Evolutionary conservation across 2,888 invertebrate species (phyloP).

Genomic region (Venustoraphidia nigricollis): DNA sequence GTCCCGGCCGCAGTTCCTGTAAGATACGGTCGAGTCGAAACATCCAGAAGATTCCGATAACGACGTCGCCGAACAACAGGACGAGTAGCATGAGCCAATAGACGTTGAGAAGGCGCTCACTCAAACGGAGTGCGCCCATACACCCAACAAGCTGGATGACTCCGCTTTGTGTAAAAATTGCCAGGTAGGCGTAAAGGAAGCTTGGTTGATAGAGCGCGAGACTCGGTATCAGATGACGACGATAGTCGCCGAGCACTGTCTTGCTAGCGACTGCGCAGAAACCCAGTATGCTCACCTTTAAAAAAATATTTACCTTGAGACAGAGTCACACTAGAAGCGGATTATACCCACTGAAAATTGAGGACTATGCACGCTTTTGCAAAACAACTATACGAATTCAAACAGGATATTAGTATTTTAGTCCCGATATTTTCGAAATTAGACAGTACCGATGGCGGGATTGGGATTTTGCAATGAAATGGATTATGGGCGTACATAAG

Average conservation of each 20-base stretch:
- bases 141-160: slow-evolving; percentile 61
- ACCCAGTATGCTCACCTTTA: slow-evolving; percentile 54
- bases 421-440: too few species aligned
- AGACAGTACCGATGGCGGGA: too few species aligned
- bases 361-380: too few species aligned
- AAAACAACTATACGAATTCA: too few species aligned
- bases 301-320: too few species aligned
- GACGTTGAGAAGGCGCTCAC: slow-evolving; percentile 64
- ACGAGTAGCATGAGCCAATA: slow-evolving; percentile 70
- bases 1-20: slow-evolving; percentile 51
- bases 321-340: too few species aligned
- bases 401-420: too few species aligned
- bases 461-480: too few species aligned
- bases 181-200: slow-evolving; percentile 72
- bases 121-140: slow-evolving; percentile 63
- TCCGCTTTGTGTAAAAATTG: slow-evolving; percentile 54
- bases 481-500: too few species aligned
- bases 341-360: too few species aligned
- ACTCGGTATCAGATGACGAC: slow-evolving; percentile 55
- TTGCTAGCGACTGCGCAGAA: slow-evolving; percentile 63
- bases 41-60: slow-evolving; percentile 74
- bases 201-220: slow-evolving; percentile 64
- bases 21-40: slow-evolving; percentile 63
- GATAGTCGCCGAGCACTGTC: slow-evolving; percentile 52
- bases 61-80: slow-evolving; percentile 67